A percentile compares a stretch with the other conserved stretches of the same genome.
Conservation (phyloP, 2,113 vertebrate genomes). For the Ahaetulla prasina region DNA sequence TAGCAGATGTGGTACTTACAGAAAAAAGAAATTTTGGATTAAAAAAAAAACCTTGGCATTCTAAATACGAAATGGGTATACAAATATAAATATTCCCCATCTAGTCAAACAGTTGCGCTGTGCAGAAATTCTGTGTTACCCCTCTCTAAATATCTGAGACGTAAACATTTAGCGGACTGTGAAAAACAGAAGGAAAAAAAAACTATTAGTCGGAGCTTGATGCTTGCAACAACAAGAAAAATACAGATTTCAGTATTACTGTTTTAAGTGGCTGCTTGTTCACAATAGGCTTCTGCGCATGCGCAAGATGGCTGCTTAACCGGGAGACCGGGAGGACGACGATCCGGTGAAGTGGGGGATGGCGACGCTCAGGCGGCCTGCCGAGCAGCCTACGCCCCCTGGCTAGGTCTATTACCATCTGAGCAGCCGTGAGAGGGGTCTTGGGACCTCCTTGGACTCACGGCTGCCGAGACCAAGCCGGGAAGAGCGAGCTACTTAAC, state of each 20-base stretch:
- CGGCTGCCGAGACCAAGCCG: too few relatives aligned
- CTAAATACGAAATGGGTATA: neutral
- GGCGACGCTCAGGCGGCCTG: too few relatives aligned
- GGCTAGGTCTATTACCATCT: too few relatives aligned
- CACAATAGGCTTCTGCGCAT: too few relatives aligned
- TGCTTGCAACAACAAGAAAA: conserved; percentile 49
- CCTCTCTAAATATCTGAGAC: conserved; percentile 23
- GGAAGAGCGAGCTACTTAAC: too few relatives aligned
- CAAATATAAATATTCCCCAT: neutral
- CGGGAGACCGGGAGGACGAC: too few relatives aligned
- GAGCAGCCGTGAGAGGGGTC: too few relatives aligned
- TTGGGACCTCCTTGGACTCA: too few relatives aligned
- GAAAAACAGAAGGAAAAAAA: conserved; percentile 36
- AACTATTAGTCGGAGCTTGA: conserved; percentile 19
- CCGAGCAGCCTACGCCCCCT: too few relatives aligned
- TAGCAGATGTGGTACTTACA: too few relatives aligned
- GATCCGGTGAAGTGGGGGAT: too few relatives aligned
- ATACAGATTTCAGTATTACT: conserved; percentile 63
- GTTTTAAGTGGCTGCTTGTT: conserved; percentile 57
- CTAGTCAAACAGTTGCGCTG: neutral
- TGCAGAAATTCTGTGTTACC: conserved; percentile 1
- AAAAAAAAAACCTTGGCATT: neutral
- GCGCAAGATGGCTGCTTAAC: too few relatives aligned
- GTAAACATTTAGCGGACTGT: neutral
- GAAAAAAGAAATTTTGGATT: neutral